Evolutionary conservation across 2,113 vertebrate species (phyloP).

Genomic region (Siniperca knerii): DNA sequence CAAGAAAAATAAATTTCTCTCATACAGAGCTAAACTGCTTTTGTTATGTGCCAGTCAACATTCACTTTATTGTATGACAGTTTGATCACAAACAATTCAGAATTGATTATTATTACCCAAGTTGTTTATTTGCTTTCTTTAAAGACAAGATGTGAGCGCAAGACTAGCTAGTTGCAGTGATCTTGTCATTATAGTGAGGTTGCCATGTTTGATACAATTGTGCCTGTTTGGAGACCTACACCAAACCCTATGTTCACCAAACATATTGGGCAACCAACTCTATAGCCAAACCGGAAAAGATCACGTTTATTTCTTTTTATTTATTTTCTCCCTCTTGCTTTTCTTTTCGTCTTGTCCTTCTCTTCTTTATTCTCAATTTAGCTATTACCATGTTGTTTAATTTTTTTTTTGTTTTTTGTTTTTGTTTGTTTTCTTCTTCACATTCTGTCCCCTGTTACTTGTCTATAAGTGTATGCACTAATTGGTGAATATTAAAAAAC

Average conservation of each 20-base stretch:
- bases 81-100: not conserved
- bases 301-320: no score
- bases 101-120: not conserved
- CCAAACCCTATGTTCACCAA: not conserved
- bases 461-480: no score
- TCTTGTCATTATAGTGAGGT: not conserved
- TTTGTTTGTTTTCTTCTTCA: no score
- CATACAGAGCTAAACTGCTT: not conserved
- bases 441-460: no score
- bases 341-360: no score
- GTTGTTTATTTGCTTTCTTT: not conserved
- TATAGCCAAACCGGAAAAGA: no score
- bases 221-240: not conserved
- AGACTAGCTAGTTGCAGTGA: not conserved
- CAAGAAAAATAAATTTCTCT: not conserved
- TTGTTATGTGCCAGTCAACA: not conserved
- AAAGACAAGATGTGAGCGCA: not conserved
- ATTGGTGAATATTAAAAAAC: no score
- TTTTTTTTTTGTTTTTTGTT: no score
- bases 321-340: no score
- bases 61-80: not conserved
- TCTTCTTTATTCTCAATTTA: no score
- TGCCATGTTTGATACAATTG: no score
- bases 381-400: no score
- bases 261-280: not conserved